Base-by-base conservation (phyloP, 2,888 invertebrate genomes). In the Spialia ferax region DNA sequence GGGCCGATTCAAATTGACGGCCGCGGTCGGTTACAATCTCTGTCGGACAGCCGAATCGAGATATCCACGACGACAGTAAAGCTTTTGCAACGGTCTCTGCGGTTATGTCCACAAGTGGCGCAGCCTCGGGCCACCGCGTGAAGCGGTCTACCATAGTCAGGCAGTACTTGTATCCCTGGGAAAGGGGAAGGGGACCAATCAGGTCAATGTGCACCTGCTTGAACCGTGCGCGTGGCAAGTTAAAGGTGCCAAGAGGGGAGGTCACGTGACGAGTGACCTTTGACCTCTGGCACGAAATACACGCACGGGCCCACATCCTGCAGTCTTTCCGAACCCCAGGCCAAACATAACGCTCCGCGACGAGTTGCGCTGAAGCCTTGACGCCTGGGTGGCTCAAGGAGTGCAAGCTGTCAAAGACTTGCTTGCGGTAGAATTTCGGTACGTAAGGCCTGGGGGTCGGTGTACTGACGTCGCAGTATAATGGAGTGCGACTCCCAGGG, bases 401-500 rank as follows among this genome's bases (percentile, higher is more conserved):
- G 48, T 73, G 73, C 1, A 71, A 59, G 15, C 45, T 65, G 8
- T 71, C 42, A 26, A 71, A 75, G 3, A 73, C 42, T 42, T 68
- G 68, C 22, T 32, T 42, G 4, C 74, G 68, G 38, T 42, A 42
- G 3, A 69, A 54, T 11, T n/a, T 42, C 15, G 38, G 38, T n/a
- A 74, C 68, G 26, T 66, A 73, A 26, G 72, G 72, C 26, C 73
- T 68, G 8, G 69, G 60, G n/a, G 35, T 59, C 22, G 55, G 32
- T n/a, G 57, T 70, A 38, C 52, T 61, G 32, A 62, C 52, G 29
- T 72, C 74, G 22, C 74, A 72, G 13, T 75, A 76, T 11, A 79
- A 73, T 7, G 48, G 48, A 48, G 20, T 20, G 20, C 38, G 38
- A 42, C 38, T 42, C 38, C 38, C 38, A 42, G 38, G 38, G 38